These are phyloP conservation scores for Syngnathus rostellatus DNA, from an alignment of 2,797 vertebrate species.

Conservation along the genomic window DNA sequence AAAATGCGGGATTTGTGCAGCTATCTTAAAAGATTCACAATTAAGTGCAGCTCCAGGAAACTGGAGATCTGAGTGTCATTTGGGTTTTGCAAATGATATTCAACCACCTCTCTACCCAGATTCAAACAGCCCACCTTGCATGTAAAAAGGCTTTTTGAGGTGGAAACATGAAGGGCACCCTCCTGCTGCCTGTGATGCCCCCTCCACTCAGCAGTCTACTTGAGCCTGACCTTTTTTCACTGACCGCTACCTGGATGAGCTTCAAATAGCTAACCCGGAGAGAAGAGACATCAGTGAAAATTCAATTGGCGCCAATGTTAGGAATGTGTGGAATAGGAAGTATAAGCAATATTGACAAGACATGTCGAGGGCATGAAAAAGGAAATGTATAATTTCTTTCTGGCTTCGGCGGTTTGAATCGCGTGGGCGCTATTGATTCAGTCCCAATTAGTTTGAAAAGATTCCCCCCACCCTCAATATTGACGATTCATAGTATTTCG, in stretches of 20 bases:
- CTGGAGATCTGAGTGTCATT: slow-evolving; percentile 4
- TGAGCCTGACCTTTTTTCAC: slow-evolving; percentile 61
- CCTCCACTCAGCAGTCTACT: slow-evolving; percentile 34
- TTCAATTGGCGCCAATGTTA: neutral
- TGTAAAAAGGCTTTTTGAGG: slow-evolving; percentile 52
- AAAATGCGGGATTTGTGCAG: neutral
- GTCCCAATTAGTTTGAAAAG: neutral
- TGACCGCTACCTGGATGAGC: slow-evolving; percentile 43
- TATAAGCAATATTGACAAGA: neutral
- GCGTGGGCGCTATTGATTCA: neutral
- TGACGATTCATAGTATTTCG: neutral
- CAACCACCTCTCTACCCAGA: slow-evolving; percentile 9
- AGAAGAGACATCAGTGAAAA: slow-evolving; percentile 4
- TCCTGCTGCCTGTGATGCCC: slow-evolving; percentile 30
- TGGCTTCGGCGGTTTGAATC: too few relatives aligned
- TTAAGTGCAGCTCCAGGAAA: neutral
- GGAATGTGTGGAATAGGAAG: neutral
- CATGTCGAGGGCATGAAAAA: too few relatives aligned
- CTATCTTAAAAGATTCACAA: neutral
- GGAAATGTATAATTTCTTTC: too few relatives aligned
- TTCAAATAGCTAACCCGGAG: slow-evolving; percentile 41
- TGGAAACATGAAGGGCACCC: slow-evolving; percentile 59
- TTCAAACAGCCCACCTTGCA: slow-evolving; percentile 35
- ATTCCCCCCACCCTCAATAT: neutral
- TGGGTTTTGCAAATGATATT: slow-evolving; percentile 22